Evolutionary conservation across 2,113 vertebrate genomes (phyloP).

Genomic region (Alectura lathami): DNA sequence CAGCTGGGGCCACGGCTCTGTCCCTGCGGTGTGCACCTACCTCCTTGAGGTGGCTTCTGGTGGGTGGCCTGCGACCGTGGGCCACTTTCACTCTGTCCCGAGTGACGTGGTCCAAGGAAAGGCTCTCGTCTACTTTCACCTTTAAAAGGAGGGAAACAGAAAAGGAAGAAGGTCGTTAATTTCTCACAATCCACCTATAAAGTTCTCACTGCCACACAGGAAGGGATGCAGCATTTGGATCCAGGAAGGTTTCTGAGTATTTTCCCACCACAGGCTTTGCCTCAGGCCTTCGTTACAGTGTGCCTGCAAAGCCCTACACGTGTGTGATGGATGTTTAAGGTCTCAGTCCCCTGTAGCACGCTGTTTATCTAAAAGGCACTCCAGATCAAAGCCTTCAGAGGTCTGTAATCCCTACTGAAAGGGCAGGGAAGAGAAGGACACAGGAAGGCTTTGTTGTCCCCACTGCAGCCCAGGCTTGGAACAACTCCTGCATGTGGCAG

Average conservation of each 20-base stretch:
- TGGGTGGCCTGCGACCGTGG: conserved; percentile 87
- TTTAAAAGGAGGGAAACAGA: conserved; percentile 46
- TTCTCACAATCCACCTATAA: not conserved
- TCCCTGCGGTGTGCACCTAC: conserved; percentile 62
- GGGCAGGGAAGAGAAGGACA: not conserved
- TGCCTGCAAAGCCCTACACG: not conserved
- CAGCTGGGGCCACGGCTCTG: not conserved
- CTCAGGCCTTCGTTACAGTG: not conserved
- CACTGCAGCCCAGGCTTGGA: not conserved
- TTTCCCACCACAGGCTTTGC: not conserved
- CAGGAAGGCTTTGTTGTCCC: conserved; percentile 22
- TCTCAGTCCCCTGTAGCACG: too few species aligned
- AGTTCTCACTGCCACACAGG: not conserved
- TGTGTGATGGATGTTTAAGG: not conserved
- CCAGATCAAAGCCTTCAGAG: not conserved
- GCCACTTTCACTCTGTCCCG: conserved; percentile 85
- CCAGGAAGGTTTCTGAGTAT: not conserved
- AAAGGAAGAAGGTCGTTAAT: not conserved
- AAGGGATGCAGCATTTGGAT: not conserved
- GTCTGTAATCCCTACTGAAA: not conserved
- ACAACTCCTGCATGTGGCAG: not conserved
- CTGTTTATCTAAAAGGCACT: not conserved
- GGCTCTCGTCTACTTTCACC: conserved; percentile 88
- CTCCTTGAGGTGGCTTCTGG: conserved; percentile 92
- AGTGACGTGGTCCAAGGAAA: conserved; percentile 90